Conservation (phyloP, 2,113 vertebrate species). For the Platysternon megacephalum region DNA sequence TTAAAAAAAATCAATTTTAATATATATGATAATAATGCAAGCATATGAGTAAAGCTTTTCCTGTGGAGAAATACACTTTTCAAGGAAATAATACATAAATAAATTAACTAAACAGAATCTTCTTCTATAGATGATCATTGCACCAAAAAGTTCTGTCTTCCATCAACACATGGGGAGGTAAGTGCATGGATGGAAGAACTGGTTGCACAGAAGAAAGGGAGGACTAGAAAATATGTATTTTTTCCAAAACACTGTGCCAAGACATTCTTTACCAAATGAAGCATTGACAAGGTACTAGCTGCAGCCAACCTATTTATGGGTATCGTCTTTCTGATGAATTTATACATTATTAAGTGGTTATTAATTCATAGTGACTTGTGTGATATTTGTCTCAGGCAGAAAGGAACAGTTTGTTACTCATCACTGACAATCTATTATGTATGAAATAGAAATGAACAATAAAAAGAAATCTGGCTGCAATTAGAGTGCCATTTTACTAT, state of each 20-base stretch:
- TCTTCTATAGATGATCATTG: neutral
- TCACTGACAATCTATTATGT: neutral
- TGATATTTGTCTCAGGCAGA: neutral
- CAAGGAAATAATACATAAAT: neutral
- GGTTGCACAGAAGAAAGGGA: neutral
- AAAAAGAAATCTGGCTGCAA: neutral
- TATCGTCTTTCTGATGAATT: accelerated
- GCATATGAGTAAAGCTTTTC: neutral
- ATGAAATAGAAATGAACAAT: neutral
- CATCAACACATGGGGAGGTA: neutral
- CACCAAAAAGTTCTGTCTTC: neutral
- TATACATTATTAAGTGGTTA: accelerated
- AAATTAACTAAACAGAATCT: neutral
- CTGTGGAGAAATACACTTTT: neutral
- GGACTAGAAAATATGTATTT: neutral
- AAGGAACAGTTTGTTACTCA: neutral
- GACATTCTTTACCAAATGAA: neutral
- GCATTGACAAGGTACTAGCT: accelerated
- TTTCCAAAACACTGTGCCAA: neutral
- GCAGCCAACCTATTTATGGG: accelerated
- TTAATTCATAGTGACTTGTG: neutral
- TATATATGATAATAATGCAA: neutral
- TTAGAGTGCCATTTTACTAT: neutral
- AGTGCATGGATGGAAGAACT: neutral
- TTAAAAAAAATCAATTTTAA: slow-evolving; percentile 17